phyloP scores from a whole-genome alignment of 2,888 invertebrate species.

The Spilosoma lubricipeda region DNA sequence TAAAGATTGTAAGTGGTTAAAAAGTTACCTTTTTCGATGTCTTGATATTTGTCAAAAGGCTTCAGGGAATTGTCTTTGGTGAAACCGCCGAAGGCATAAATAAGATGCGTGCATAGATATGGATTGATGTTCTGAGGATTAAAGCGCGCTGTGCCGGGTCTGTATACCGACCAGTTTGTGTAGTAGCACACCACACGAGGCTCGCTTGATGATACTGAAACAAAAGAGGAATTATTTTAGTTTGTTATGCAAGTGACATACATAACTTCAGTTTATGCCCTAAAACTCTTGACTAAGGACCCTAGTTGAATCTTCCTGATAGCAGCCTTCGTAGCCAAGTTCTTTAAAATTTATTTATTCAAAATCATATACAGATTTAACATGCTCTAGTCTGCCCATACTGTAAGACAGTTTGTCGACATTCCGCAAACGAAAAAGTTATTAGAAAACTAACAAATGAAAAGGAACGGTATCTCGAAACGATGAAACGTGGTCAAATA shows the following conservation, averaged over 20 bases:
- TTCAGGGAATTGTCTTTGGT: conserved; percentile 96
- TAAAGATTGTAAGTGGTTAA: neutral
- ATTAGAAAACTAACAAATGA: no score
- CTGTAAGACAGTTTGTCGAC: no score
- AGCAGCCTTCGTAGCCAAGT: no score
- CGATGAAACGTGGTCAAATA: no score
- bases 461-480: no score
- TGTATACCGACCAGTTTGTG: conserved; percentile 97
- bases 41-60: conserved; percentile 98
- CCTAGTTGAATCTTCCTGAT: neutral
- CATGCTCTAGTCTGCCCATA: no score
- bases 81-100: conserved; percentile 97
- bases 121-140: conserved; percentile 98
- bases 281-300: neutral
- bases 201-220: conserved; percentile 80
- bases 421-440: no score
- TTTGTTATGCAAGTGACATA: neutral
- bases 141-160: conserved; percentile 96
- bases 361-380: no score
- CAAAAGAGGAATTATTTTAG: conserved; percentile 6
- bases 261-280: no score
- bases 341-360: no score
- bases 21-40: conserved; percentile 94
- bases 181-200: conserved; percentile 96
- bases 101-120: conserved; percentile 96